Percentiles rank a stretch among this genome's conserved stretches.
Conservation (phyloP, 2,113 vertebrate genomes). For the Odobenus rosmarus region DNA sequence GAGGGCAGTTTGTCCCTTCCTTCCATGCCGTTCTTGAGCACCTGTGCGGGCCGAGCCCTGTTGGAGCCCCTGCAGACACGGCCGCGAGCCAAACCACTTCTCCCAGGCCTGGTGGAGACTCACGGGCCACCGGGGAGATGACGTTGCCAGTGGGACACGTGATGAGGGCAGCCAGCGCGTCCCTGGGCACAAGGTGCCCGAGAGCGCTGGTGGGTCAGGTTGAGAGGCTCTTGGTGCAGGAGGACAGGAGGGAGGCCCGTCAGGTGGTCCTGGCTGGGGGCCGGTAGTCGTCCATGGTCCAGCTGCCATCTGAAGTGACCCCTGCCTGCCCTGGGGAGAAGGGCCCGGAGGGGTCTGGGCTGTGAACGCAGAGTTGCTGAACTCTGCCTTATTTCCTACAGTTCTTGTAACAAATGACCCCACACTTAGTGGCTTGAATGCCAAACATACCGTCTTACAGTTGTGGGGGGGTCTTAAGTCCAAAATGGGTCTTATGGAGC, state of each 20-base stretch:
- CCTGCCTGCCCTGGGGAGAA: neutral
- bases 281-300: neutral
- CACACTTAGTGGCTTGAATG: neutral
- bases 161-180: neutral
- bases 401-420: neutral
- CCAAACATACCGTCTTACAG: neutral
- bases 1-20: fast-evolving
- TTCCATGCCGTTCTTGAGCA: fast-evolving
- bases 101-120: neutral
- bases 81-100: fast-evolving
- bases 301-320: neutral
- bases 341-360: neutral
- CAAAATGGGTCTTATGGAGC: neutral
- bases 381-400: neutral
- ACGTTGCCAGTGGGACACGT: neutral
- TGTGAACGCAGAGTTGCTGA: neutral
- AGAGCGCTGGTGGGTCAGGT: fast-evolving
- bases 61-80: too few species aligned
- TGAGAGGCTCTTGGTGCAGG: neutral
- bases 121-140: neutral
- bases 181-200: neutral
- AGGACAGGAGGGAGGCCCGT: neutral
- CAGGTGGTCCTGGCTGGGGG: too few species aligned
- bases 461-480: too few species aligned
- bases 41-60: fast-evolving